These are phyloP conservation scores for Megaptera novaeangliae DNA, from an alignment of 2,113 vertebrate genomes.

Conservation along the genomic window DNA sequence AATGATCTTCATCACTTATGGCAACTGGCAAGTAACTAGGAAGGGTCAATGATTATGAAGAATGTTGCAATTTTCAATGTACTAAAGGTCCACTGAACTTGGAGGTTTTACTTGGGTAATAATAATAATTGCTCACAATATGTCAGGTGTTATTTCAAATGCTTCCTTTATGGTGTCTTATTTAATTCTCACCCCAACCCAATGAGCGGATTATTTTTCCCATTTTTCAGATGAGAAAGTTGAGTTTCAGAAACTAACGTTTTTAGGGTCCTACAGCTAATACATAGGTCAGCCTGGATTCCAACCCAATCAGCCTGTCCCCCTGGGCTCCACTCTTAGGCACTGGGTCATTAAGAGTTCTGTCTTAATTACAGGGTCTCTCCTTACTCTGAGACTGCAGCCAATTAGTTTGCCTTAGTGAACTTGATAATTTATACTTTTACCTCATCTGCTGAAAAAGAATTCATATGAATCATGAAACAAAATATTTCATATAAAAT, in stretches of 20 bases:
- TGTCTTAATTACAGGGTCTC: neutral
- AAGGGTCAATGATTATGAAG: neutral
- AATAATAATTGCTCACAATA: neutral
- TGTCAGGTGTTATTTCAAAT: neutral
- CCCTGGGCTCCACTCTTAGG: neutral
- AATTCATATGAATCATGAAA: neutral
- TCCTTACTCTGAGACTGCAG: neutral
- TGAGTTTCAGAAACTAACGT: neutral
- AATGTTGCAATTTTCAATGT: neutral
- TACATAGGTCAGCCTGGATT: neutral
- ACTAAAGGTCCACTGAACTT: neutral
- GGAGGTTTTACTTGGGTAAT: neutral
- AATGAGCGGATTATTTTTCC: neutral
- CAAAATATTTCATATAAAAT: neutral
- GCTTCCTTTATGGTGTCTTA: neutral
- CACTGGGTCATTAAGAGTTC: neutral
- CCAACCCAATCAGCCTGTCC: neutral
- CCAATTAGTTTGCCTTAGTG: neutral
- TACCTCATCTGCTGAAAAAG: neutral
- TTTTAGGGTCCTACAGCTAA: neutral
- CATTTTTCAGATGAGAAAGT: conserved; percentile 26
- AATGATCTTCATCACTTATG: neutral
- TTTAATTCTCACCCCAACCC: neutral
- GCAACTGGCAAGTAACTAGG: neutral
- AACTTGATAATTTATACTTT: neutral